Conservation (phyloP, 2,888 invertebrate species). For the Hirudinaria manillensis region DNA sequence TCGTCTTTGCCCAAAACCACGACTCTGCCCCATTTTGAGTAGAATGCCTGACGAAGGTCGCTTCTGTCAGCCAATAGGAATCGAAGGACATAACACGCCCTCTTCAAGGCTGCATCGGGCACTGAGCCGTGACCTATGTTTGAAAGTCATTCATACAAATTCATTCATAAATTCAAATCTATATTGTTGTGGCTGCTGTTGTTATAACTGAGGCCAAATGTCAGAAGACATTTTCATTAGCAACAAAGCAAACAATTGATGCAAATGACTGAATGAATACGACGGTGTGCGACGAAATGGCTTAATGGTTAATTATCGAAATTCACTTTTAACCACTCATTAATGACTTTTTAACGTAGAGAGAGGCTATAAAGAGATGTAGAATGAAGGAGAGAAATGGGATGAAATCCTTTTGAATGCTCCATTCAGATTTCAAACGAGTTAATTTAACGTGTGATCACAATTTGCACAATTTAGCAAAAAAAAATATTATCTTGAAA, state of each 20-base stretch:
- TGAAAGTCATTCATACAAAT: background rate
- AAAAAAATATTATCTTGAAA: background rate
- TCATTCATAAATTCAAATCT: background rate
- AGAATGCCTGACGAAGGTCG: slow-evolving; percentile 42
- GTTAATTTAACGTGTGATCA: no score
- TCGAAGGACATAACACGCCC: slow-evolving; percentile 46
- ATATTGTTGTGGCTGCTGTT: background rate
- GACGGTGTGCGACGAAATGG: background rate
- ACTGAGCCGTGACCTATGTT: slow-evolving; percentile 40
- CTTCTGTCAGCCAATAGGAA: slow-evolving; percentile 45
- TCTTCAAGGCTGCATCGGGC: slow-evolving; percentile 42
- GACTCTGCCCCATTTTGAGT: slow-evolving; percentile 43
- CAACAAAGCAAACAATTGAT: background rate
- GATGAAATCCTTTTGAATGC: no score
- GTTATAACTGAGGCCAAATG: background rate
- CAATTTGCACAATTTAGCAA: no score
- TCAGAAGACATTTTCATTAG: background rate
- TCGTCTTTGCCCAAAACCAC: slow-evolving; percentile 42
- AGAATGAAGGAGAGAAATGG: background rate
- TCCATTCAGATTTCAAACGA: no score
- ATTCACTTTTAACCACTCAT: no score
- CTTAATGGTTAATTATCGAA: no score
- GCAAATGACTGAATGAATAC: no score
- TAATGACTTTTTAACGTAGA: no score
- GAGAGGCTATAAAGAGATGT: background rate